Evolutionary conservation across 2,888 invertebrate species (phyloP), one percentile per base, ranked within the genome.

Genomic region (Drosophila ezoana): DNA sequence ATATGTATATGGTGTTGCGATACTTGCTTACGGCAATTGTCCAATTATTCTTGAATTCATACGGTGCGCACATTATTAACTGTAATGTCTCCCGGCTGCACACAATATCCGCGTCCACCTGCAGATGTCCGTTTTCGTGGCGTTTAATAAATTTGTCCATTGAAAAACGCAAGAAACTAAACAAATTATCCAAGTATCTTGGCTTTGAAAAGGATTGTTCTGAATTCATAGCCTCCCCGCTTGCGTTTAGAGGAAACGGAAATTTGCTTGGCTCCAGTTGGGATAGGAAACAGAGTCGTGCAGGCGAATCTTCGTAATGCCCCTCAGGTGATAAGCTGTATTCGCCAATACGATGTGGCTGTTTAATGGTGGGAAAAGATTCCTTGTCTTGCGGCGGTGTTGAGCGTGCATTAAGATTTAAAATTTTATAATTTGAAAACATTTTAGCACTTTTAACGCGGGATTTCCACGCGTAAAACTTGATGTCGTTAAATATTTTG

Each of bases 61-160:
- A 83, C 0, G 83, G 83, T 0, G 87, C 33, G 6, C 65, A 52
- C 83, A 88, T 78, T 1, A 84, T 38, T 9, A 77, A 8, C 38
- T 65, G 68, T 33, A 84, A 28, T 3, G 75, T 57, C 9, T 80
- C 64, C 1, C 75, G 62, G 2, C 52, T 60, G 59, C 89, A 86
- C 0, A 88, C 54, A 8, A 88, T 35, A n/a, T 86, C 67, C 4
- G 38, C 56, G 0, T 64, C 48, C 1, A 72, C 6, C 2, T 51
- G 18, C n/a, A 48, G 0, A 0, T 3, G 2, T 14, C 52, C 41
- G 1, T 2, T 9, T 4, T 4, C 1, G 43, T 32, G 44, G 2
- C n/a, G 32, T 11, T 23, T 67, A 1, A 47, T 11, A 8, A 20
- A 14, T 0, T 10, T 18, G 0, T 41, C n/a, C 5, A 10, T 9